These are phyloP conservation scores for Hippocampus barbouri DNA, from an alignment of 2,113 vertebrate species.

Conservation along the genomic window DNA sequence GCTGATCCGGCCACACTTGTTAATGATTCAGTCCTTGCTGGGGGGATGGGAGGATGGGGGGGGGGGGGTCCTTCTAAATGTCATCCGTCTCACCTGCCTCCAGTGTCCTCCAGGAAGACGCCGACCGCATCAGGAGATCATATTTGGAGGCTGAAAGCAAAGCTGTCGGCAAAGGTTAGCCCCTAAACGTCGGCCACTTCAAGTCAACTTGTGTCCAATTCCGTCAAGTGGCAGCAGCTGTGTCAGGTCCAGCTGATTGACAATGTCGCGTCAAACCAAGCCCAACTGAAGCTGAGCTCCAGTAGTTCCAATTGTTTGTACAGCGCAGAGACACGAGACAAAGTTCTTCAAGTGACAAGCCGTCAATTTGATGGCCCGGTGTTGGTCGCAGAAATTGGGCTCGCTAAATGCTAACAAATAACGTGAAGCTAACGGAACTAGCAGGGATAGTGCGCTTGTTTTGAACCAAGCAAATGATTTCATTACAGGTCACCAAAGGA, in stretches of 20 bases:
- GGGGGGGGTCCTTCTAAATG: slow-evolving; percentile 54
- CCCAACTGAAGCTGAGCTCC: too few species aligned
- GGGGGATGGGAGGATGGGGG: slow-evolving; percentile 34
- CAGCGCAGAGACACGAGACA: too few species aligned
- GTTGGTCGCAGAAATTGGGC: too few species aligned
- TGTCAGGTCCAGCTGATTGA: not conserved
- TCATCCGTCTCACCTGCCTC: slow-evolving; percentile 63
- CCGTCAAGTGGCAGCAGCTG: not conserved
- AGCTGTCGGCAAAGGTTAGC: not conserved
- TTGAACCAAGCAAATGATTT: too few species aligned
- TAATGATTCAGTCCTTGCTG: slow-evolving; percentile 69
- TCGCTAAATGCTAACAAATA: too few species aligned
- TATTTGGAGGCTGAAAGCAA: not conserved
- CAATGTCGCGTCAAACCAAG: not conserved
- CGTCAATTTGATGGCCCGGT: too few species aligned
- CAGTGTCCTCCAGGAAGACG: slow-evolving; percentile 45
- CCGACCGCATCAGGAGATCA: not conserved
- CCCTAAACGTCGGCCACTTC: not conserved
- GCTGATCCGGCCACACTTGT: slow-evolving; percentile 70
- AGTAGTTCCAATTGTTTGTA: too few species aligned
- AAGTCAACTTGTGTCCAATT: not conserved
- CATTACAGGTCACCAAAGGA: too few species aligned
- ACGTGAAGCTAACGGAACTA: too few species aligned
- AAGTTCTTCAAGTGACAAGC: too few species aligned
- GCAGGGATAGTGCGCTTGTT: too few species aligned